A percentile compares a stretch with the other conserved stretches of the same genome.
phyloP scores from a whole-genome alignment of 2,113 vertebrate genomes.

The Isurus oxyrinchus region DNA sequence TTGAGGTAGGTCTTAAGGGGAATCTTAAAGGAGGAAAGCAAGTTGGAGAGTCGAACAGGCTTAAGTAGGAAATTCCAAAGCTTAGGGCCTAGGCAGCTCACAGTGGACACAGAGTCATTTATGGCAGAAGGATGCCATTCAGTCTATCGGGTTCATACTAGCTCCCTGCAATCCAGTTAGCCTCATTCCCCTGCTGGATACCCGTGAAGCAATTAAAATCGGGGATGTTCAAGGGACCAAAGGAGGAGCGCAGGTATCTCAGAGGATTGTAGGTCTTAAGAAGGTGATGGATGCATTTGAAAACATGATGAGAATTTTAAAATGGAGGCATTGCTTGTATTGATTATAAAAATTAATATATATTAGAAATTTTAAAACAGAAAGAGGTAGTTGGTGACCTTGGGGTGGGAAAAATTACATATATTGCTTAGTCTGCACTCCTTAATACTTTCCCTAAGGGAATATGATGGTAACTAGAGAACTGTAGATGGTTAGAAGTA shows the following conservation, averaged over 20 bases:
- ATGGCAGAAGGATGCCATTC: not conserved
- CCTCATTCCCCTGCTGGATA: too few relatives aligned
- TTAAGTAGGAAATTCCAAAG: not conserved
- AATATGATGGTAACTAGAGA: not conserved
- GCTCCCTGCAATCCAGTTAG: too few relatives aligned
- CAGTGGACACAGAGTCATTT: not conserved
- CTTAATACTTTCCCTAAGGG: not conserved
- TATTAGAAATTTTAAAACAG: constrained; percentile 9
- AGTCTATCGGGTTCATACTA: too few relatives aligned
- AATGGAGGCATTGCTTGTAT: not conserved
- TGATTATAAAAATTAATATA: not conserved
- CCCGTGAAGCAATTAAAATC: too few relatives aligned
- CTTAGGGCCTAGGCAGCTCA: not conserved
- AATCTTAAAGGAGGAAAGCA: not conserved
- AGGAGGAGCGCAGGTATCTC: too few relatives aligned
- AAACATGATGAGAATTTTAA: not conserved
- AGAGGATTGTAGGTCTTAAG: too few relatives aligned
- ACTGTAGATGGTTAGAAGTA: not conserved
- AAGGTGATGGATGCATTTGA: not conserved
- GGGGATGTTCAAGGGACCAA: too few relatives aligned
- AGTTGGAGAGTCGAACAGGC: not conserved
- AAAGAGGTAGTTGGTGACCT: not conserved
- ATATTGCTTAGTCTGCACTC: not conserved
- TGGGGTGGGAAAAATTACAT: not conserved
- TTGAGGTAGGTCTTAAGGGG: not conserved